These are phyloP conservation scores for Mizuhopecten yessoensis DNA, from an alignment of 1,140 invertebrate species.

Conservation along the genomic window DNA sequence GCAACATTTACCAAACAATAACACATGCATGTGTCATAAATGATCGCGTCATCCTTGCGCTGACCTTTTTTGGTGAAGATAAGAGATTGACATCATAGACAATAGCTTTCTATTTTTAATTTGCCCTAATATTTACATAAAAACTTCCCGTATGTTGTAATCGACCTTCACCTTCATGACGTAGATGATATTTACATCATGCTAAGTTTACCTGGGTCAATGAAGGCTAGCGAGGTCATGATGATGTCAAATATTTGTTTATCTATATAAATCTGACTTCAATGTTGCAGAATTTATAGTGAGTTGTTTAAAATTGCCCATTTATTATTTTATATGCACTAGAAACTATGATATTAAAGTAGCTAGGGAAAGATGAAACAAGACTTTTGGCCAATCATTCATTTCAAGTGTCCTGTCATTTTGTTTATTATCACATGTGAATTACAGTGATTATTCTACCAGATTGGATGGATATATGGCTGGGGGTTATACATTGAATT, in stretches of 20 bases:
- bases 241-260: not conserved
- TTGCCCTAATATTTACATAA: not conserved
- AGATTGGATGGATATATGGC: too few species aligned
- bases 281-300: too few species aligned
- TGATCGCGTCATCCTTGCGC: not conserved
- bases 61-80: not conserved
- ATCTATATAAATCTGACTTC: not conserved
- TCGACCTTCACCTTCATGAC: slow-evolving; percentile 22
- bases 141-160: not conserved
- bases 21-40: not conserved
- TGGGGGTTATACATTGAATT: too few species aligned
- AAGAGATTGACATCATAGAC: not conserved
- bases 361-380: too few species aligned
- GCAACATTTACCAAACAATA: not conserved
- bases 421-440: too few species aligned
- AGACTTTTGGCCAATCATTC: too few species aligned
- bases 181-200: not conserved
- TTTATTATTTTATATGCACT: too few species aligned
- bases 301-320: too few species aligned
- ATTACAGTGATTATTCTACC: too few species aligned
- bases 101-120: not conserved
- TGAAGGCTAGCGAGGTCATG: not conserved
- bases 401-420: too few species aligned
- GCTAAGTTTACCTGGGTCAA: slow-evolving; percentile 5
- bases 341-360: too few species aligned